Evolutionary conservation across 92 coral and sea anemone genomes (phyloP).

Genomic region (Umimayanthus chanpuru): DNA sequence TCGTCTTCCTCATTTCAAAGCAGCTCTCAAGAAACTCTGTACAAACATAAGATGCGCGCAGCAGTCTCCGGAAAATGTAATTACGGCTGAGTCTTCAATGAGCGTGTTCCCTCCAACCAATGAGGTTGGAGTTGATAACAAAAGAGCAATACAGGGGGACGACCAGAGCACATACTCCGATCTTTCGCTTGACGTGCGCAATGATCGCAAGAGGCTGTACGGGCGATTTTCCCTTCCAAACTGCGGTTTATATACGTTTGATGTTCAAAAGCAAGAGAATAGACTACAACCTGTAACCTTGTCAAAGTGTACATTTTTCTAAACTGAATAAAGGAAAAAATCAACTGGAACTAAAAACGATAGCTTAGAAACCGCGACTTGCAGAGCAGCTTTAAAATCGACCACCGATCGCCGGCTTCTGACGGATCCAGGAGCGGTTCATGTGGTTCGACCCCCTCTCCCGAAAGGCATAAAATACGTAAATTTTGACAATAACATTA

Average conservation of each 20-base stretch:
- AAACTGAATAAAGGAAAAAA: background rate
- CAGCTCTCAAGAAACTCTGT: constrained; percentile 50
- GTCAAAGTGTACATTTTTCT: background rate
- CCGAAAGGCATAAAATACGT: no score
- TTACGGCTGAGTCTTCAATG: background rate
- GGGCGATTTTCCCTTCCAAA: background rate
- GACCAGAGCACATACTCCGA: background rate
- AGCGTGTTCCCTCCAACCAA: background rate
- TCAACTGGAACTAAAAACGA: background rate
- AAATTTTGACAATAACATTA: no score
- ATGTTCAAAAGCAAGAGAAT: background rate
- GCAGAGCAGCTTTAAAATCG: no score
- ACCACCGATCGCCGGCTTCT: no score
- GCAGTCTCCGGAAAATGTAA: background rate
- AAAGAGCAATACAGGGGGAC: background rate
- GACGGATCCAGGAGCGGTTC: no score
- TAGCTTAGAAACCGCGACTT: background rate
- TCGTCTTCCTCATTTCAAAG: constrained; percentile 73
- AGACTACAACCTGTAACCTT: background rate
- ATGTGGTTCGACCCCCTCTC: no score
- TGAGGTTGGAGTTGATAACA: constrained; percentile 1
- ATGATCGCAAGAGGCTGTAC: background rate
- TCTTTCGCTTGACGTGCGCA: background rate
- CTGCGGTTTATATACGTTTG: constrained; percentile 1
- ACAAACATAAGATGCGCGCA: background rate